These are phyloP conservation scores for Dallia pectoralis DNA, from an alignment of 2,797 vertebrate genomes.

Conservation along the genomic window DNA sequence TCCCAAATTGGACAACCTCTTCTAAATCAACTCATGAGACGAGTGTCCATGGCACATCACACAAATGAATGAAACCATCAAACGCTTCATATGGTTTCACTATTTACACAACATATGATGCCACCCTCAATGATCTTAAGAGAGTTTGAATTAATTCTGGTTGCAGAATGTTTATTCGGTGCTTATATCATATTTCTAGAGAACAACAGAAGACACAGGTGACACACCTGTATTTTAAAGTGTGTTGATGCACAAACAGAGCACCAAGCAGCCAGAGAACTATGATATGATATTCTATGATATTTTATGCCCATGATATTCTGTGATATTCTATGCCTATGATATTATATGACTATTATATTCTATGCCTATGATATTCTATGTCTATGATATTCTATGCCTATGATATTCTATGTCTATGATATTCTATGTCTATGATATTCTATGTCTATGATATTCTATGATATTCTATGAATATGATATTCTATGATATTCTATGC, in stretches of 20 bases:
- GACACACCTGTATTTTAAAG: conserved; percentile 55
- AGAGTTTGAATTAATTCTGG: background rate
- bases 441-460: no score
- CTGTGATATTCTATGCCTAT: no score
- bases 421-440: no score
- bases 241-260: conserved; percentile 80
- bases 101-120: conserved; percentile 42
- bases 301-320: no score
- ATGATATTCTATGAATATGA: no score
- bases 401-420: no score
- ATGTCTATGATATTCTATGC: no score
- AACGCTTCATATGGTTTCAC: conserved; percentile 16
- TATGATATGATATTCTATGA: conserved; percentile 48
- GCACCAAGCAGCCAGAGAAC: conserved; percentile 74
- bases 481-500: no score
- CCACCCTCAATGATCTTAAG: background rate
- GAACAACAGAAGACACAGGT: background rate
- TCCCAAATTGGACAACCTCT: conserved; percentile 67
- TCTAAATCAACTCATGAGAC: conserved; percentile 46
- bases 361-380: no score
- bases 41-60: conserved; percentile 17
- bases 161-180: background rate
- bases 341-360: no score
- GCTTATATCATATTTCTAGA: background rate
- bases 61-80: conserved; percentile 23